These are phyloP conservation scores for Morelia viridis DNA, from an alignment of 2,797 vertebrate genomes.

Conservation along the genomic window DNA sequence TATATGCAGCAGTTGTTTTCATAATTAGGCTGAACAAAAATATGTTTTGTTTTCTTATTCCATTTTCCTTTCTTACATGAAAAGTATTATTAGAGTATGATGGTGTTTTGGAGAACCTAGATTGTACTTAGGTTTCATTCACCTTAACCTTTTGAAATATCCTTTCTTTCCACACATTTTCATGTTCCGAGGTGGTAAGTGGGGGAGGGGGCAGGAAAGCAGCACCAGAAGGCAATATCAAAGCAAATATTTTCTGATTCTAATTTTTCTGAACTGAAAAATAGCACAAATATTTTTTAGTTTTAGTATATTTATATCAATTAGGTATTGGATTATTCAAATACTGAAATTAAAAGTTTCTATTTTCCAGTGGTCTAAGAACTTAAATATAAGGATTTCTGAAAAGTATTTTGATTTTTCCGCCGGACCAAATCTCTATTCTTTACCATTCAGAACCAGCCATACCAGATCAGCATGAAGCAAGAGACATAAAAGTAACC, in stretches of 20 bases:
- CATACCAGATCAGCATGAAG: neutral
- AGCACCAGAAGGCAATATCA: neutral
- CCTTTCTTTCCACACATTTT: neutral
- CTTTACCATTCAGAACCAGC: neutral
- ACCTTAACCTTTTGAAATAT: neutral
- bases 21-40: constrained; percentile 48
- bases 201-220: neutral
- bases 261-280: constrained; percentile 32
- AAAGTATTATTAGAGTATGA: constrained; percentile 13
- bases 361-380: neutral
- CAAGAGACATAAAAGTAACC: neutral
- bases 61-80: constrained; percentile 25
- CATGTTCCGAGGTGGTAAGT: neutral
- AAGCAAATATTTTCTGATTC: neutral
- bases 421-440: neutral
- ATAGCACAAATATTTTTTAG: neutral
- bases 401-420: neutral
- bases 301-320: neutral
- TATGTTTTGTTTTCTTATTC: constrained; percentile 36
- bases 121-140: neutral
- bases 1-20: constrained; percentile 37
- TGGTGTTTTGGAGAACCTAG: neutral
- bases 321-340: neutral
- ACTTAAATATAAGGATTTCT: neutral
- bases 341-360: neutral